These are phyloP conservation scores for Mimumesa dahlbomi DNA, from an alignment of 2,888 invertebrate species.

Conservation along the genomic window DNA sequence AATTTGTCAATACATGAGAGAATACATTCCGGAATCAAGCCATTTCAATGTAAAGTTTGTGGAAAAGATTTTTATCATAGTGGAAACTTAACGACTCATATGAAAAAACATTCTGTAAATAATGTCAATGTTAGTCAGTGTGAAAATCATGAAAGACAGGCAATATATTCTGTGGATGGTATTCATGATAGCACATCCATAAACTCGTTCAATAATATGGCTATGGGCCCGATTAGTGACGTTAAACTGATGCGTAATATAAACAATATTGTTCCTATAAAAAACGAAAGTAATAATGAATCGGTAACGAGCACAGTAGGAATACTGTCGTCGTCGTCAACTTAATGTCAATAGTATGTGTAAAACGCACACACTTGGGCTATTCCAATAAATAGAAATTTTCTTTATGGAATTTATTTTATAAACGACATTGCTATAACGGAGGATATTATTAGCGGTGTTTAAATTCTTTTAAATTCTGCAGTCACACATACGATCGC, in stretches of 20 bases:
- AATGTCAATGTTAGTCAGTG: conserved; percentile 60
- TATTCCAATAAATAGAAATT: not conserved
- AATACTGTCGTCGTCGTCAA: conserved; percentile 36
- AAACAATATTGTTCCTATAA: conserved; percentile 60
- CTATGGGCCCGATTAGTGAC: conserved; percentile 35
- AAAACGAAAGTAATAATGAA: conserved; percentile 59
- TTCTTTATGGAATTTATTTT: conserved; percentile 19
- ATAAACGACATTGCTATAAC: conserved; percentile 1
- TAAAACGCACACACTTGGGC: not conserved
- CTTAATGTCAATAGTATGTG: conserved; percentile 29
- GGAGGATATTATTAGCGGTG: conserved; percentile 2
- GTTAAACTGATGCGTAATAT: conserved; percentile 38
- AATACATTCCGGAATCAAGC: conserved; percentile 79
- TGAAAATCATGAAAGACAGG: conserved; percentile 59
- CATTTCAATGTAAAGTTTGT: conserved; percentile 79
- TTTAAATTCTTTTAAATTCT: conserved; percentile 5
- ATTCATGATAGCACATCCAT: conserved; percentile 44
- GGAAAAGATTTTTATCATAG: conserved; percentile 79
- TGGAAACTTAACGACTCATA: conserved; percentile 78
- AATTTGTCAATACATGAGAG: conserved; percentile 78
- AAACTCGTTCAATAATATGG: conserved; percentile 48
- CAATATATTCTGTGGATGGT: conserved; percentile 39
- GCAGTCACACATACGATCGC: not conserved
- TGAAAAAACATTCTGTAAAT: conserved; percentile 76
- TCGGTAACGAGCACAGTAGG: conserved; percentile 27